Conservation (phyloP, 64 coral and sea anemone genomes). For the Stichodactyla mertensii region DNA sequence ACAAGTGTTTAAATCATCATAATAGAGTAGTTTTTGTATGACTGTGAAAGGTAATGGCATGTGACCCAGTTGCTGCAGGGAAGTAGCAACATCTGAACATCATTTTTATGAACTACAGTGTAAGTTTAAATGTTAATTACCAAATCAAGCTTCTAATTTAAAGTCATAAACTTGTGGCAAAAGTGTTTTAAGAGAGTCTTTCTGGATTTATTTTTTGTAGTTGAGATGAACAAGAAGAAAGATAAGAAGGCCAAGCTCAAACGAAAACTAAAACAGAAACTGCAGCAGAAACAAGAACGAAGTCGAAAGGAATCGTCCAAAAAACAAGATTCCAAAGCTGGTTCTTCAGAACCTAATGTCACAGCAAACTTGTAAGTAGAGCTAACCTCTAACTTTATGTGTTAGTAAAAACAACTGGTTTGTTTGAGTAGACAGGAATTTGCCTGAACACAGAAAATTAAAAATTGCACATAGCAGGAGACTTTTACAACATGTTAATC, state of each 20-base stretch:
- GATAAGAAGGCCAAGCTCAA: conserved; percentile 92
- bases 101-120: no score
- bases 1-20: neutral
- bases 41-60: no score
- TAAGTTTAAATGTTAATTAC: no score
- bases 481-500: no score
- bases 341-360: neutral
- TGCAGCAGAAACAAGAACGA: conserved; percentile 86
- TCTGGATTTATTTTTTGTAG: conserved; percentile 26
- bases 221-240: conserved; percentile 80
- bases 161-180: neutral
- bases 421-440: no score
- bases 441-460: no score
- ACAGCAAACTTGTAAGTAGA: conserved; percentile 15
- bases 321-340: conserved; percentile 3
- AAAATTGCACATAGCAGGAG: no score
- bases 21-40: no score
- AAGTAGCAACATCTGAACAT: no score
- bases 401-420: no score
- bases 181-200: neutral
- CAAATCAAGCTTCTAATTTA: conserved; percentile 13
- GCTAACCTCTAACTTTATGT: neutral
- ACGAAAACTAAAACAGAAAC: conserved; percentile 80
- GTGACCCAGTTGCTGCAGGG: no score
- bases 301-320: conserved; percentile 15